Base-by-base conservation (phyloP, 2,888 invertebrate genomes). In the Cephus rjabovi region DNA sequence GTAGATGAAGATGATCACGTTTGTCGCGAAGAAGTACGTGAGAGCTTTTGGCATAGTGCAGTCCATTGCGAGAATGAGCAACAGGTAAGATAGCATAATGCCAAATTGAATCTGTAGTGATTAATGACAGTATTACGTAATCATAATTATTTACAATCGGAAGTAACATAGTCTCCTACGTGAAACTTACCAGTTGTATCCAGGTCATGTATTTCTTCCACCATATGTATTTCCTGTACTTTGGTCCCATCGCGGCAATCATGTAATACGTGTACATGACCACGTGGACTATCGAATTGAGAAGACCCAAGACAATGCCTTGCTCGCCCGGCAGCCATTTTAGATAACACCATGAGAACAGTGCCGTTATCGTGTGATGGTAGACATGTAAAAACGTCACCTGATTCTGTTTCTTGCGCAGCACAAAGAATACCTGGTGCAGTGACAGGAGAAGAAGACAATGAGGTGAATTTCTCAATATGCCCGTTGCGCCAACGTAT, bases 151-250 rank as follows among this genome's bases (percentile, higher is more conserved):
- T 69, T 33, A 4, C 3, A 34, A 73, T 4, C 34, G 30, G 6
- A 76, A 70, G 73, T n/a, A 68, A 75, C 11, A 34, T 31, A 15
- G 12, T 75, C 23, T 9, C 1, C 34, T 68, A 4, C 4, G 12
- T 12, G 1, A 34, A 9, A 2, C 3, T 30, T 90, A 96, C 96
- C 93, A 97, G 92, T 91, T 97, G 97, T 85, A 97, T 93, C 80
- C 93, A 93, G 0, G 97, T 97, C 92, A 97, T 95, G 89, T 97
- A 95, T 85, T 95, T 96, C 90, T 97, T 97, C 97, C 97, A 97
- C 94, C 96, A 96, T 74, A 97, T 92, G 89, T 95, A 96, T 87
- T 95, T 95, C 80, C 94, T 94, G 82, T 95, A 94, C 35, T 93
- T 90, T 0, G 96, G 96, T 23, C 97, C 97, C 80, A 96, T 91